Evolutionary conservation across 1,140 invertebrate species (phyloP).

Genomic region (Drosophila fuyamai): DNA sequence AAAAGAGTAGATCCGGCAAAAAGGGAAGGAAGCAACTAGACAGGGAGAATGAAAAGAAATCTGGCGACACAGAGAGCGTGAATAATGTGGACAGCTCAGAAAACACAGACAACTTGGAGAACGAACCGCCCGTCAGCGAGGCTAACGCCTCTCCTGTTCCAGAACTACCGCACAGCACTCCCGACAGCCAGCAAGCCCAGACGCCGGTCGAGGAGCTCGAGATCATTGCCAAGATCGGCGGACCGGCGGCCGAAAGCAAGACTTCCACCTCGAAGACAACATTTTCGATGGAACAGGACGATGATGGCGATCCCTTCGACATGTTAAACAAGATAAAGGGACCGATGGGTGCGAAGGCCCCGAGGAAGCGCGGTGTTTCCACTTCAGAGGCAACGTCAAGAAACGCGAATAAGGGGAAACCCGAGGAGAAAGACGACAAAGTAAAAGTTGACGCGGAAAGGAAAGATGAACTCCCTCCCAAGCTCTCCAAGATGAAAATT

Average conservation of each 20-base stretch:
- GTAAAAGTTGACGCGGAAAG: no score
- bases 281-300: not conserved
- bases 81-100: not conserved
- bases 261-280: not conserved
- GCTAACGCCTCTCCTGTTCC: not conserved
- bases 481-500: constrained; percentile 54
- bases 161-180: not conserved
- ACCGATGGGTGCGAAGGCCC: not conserved
- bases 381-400: not conserved
- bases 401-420: not conserved
- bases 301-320: not conserved
- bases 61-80: not conserved
- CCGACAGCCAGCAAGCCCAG: not conserved
- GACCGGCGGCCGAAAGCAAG: not conserved
- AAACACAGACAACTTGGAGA: constrained; percentile 50
- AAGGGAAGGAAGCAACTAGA: constrained; percentile 9
- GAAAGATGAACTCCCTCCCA: not conserved
- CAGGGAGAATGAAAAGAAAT: constrained; percentile 5
- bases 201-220: not conserved
- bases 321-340: not conserved
- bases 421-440: not conserved
- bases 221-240: not conserved
- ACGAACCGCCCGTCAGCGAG: constrained; percentile 42
- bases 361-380: not conserved
- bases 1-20: not conserved